These are phyloP conservation scores for Ianthella basta DNA, from an alignment of 37 sponge, comb jelly and placozoan genomes.

Conservation along the genomic window DNA sequence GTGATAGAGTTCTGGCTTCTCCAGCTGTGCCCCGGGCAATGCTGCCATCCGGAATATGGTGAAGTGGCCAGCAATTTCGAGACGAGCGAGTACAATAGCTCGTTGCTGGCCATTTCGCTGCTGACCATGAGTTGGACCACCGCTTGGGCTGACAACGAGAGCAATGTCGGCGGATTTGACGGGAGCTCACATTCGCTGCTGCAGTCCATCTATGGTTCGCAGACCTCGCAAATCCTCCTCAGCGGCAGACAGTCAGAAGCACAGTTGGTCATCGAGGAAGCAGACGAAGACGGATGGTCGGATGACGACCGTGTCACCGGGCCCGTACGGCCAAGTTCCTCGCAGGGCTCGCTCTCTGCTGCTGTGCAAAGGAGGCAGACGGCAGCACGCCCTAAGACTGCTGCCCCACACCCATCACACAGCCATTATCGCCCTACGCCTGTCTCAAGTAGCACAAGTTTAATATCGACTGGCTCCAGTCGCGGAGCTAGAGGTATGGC, in stretches of 20 bases:
- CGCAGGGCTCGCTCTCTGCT: background rate
- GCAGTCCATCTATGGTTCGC: conserved; percentile 80
- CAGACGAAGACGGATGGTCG: background rate
- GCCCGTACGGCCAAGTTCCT: too few relatives aligned
- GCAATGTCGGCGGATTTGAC: background rate
- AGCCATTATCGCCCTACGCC: background rate
- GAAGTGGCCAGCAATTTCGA: too few relatives aligned
- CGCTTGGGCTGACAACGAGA: too few relatives aligned
- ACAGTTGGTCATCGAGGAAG: conserved; percentile 19
- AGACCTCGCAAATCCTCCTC: conserved; percentile 52
- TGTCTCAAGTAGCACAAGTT: background rate
- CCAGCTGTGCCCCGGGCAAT: too few relatives aligned
- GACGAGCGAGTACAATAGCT: too few relatives aligned
- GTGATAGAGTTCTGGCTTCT: too few relatives aligned
- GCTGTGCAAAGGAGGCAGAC: background rate
- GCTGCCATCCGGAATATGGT: too few relatives aligned
- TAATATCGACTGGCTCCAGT: background rate
- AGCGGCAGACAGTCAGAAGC: conserved; percentile 28
- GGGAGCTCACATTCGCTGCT: conserved; percentile 19
- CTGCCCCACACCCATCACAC: background rate
- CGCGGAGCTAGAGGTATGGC: too few relatives aligned
- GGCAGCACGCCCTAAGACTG: background rate
- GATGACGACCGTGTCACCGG: background rate
- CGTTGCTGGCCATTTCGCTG: too few relatives aligned
- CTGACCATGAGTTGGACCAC: too few relatives aligned